Conservation (phyloP, 2,113 vertebrate species). For the Carassius gibelio region DNA sequence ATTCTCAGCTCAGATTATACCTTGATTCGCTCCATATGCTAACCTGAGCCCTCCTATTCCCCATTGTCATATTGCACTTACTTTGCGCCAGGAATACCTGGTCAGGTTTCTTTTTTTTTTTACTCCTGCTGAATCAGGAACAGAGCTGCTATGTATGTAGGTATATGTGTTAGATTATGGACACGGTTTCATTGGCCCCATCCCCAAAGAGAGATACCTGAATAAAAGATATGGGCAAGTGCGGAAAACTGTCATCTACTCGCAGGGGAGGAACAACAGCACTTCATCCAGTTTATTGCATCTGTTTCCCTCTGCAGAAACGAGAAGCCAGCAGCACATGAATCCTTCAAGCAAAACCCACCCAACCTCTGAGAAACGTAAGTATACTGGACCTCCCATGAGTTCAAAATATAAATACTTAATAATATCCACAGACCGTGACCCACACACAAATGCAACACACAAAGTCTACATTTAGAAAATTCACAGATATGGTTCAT, state of each 20-base stretch:
- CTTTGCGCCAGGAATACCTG: constrained; percentile 55
- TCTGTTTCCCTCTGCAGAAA: constrained; percentile 18
- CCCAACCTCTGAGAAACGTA: constrained; percentile 3
- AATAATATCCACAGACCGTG: not conserved
- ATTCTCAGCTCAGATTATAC: constrained; percentile 64
- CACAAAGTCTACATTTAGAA: not conserved
- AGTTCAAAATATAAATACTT: constrained; percentile 32
- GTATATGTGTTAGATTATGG: constrained; percentile 50
- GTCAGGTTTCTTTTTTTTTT: constrained; percentile 33
- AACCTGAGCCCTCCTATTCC: constrained; percentile 59
- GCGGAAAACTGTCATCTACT: constrained; percentile 27
- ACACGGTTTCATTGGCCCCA: constrained; percentile 56
- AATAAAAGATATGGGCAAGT: constrained; percentile 60
- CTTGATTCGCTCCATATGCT: constrained; percentile 61
- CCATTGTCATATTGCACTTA: constrained; percentile 57
- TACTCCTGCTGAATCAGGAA: constrained; percentile 52
- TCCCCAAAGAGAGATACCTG: constrained; percentile 58
- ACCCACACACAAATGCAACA: not conserved
- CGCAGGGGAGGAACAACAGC: constrained; percentile 38
- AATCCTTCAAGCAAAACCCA: constrained; percentile 35
- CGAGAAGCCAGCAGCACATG: constrained; percentile 12
- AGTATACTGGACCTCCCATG: constrained; percentile 18
- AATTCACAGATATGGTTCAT: not conserved
- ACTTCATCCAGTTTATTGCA: constrained; percentile 48
- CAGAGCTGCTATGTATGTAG: constrained; percentile 55